phyloP scores from a whole-genome alignment of 2,113 vertebrate genomes.

The Mustela lutreola region DNA sequence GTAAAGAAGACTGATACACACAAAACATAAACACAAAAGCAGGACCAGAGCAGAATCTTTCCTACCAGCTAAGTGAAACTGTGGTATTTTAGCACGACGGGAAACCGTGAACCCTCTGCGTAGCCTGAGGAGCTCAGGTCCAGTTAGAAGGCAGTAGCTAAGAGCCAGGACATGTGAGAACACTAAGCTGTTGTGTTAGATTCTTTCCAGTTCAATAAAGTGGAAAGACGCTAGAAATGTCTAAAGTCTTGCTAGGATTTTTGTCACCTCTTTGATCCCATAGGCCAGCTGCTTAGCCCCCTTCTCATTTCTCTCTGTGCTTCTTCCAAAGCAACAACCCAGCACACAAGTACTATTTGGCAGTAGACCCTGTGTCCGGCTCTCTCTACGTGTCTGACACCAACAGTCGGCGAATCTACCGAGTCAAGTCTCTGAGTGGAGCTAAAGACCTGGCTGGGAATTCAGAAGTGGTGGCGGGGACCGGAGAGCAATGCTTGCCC shows the following conservation, averaged over 20 bases:
- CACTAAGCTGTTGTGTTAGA: constrained; percentile 63
- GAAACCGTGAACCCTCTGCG: neutral
- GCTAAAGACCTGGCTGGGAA: constrained; percentile 94
- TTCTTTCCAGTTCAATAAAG: constrained; percentile 87
- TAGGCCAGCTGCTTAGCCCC: constrained; percentile 50
- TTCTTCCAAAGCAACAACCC: constrained; percentile 95
- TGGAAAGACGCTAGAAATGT: constrained; percentile 45
- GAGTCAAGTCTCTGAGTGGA: constrained; percentile 93
- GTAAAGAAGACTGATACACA: neutral
- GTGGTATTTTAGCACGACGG: neutral
- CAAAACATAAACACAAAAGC: neutral
- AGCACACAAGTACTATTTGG: constrained; percentile 99
- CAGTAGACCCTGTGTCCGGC: constrained; percentile 97
- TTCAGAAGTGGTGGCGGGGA: constrained; percentile 97
- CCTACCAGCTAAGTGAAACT: neutral
- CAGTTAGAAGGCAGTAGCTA: constrained; percentile 57
- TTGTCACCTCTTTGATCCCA: neutral
- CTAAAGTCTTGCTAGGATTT: neutral
- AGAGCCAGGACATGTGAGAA: constrained; percentile 51
- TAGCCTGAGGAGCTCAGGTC: neutral
- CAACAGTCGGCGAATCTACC: constrained; percentile 96
- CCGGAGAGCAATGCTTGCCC: constrained; percentile 98
- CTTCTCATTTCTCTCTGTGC: constrained; percentile 77
- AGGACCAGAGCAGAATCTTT: neutral
- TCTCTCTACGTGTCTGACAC: constrained; percentile 97